These are phyloP conservation scores for Anneissia japonica DNA, from an alignment of 35 echinoderm and acorn worm species.

Conservation along the genomic window DNA sequence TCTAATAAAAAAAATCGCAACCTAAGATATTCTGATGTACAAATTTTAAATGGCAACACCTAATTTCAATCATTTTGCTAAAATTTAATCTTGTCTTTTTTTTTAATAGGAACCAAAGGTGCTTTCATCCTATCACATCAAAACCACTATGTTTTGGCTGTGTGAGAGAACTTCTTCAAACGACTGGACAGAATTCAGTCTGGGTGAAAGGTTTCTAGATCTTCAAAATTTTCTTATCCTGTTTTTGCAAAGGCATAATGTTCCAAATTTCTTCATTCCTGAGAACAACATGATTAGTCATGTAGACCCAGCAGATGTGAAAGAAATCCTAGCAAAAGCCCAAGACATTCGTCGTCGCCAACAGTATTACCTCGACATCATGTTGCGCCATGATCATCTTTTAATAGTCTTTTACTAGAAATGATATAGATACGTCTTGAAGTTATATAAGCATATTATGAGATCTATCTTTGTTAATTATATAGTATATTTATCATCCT, in stretches of 20 bases:
- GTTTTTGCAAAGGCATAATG: background rate
- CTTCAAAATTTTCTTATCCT: background rate
- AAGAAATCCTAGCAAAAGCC: background rate
- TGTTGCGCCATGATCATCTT: too few relatives aligned
- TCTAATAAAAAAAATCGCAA: too few relatives aligned
- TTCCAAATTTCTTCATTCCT: background rate
- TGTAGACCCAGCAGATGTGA: background rate
- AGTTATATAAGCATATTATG: too few relatives aligned
- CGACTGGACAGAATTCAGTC: background rate
- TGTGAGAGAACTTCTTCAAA: background rate
- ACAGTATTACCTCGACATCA: too few relatives aligned
- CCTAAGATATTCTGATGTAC: too few relatives aligned
- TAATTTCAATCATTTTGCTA: background rate
- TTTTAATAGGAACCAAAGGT: constrained; percentile 3
- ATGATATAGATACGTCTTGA: too few relatives aligned
- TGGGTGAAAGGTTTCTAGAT: background rate
- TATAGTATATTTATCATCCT: too few relatives aligned
- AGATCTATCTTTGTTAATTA: too few relatives aligned
- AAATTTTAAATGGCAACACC: too few relatives aligned
- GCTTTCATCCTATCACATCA: constrained; percentile 1
- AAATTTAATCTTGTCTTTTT: background rate
- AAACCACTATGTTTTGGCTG: constrained; percentile 5
- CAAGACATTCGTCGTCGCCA: background rate
- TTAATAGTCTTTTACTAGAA: too few relatives aligned
- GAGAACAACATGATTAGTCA: constrained; percentile 9